phyloP scores from a whole-genome alignment of 2,113 vertebrate genomes.

The Callipepla squamata region DNA sequence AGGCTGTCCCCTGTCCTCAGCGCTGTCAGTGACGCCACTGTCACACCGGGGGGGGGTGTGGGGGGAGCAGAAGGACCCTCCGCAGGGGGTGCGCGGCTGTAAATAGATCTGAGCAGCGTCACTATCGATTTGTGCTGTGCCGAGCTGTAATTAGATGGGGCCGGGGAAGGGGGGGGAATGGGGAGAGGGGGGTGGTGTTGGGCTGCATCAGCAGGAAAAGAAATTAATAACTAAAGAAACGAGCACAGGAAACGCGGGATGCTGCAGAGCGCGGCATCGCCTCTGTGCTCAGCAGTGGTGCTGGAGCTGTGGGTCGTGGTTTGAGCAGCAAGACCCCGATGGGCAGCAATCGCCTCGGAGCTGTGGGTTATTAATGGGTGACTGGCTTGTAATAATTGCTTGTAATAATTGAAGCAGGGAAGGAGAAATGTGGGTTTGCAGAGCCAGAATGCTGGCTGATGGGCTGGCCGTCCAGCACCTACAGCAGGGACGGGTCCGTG shows the following conservation, averaged over 20 bases:
- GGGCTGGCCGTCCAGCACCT: not conserved
- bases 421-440: not conserved
- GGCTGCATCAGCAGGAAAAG: constrained; percentile 84
- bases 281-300: accelerated
- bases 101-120: too few species aligned
- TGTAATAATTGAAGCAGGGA: not conserved
- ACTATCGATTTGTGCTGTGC: too few species aligned
- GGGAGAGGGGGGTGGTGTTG: not conserved
- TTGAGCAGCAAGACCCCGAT: not conserved
- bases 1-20: not conserved
- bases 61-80: constrained; percentile 81
- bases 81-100: too few species aligned
- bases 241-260: constrained; percentile 20
- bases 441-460: not conserved
- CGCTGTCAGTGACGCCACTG: not conserved
- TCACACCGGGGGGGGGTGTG: constrained; percentile 50
- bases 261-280: not conserved
- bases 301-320: not conserved
- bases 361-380: not conserved
- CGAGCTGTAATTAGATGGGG: too few species aligned
- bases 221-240: constrained; percentile 65
- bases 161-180: too few species aligned
- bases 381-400: not conserved
- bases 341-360: not conserved
- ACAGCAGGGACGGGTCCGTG: not conserved